Percentiles rank a stretch among this genome's conserved stretches.
These are phyloP conservation scores for Tetramorium parvispinum DNA, from an alignment of 1,140 invertebrate genomes.

Conservation along the genomic window DNA sequence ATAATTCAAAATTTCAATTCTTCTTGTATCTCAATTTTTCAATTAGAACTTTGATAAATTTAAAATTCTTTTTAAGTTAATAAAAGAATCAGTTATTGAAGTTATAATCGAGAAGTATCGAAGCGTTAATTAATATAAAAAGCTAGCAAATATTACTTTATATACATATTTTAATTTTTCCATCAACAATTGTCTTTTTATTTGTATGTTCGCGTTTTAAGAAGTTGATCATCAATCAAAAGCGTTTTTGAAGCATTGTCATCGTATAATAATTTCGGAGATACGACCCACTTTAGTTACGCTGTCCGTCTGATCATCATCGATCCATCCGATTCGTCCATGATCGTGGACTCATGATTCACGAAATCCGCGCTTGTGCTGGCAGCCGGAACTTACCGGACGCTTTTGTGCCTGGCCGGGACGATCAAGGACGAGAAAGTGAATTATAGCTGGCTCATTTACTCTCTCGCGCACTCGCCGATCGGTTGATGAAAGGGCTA, in stretches of 20 bases:
- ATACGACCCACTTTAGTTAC: constrained; percentile 64
- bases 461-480: constrained; percentile 29
- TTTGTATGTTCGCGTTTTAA: background rate
- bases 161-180: background rate
- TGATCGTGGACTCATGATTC: constrained; percentile 37
- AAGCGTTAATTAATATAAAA: background rate
- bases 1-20: background rate
- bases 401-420: constrained; percentile 68
- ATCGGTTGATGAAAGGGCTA: constrained; percentile 62
- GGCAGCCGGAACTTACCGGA: constrained; percentile 72
- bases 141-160: background rate
- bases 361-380: constrained; percentile 65
- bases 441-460: constrained; percentile 66
- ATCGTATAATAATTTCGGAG: constrained; percentile 42
- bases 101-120: background rate
- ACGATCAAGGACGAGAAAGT: constrained; percentile 75
- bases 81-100: background rate
- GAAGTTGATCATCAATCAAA: background rate
- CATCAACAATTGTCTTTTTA: background rate
- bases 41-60: no score
- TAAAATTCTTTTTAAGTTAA: background rate
- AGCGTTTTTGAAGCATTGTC: constrained; percentile 25
- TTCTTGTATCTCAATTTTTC: background rate
- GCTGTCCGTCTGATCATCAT: constrained; percentile 6
- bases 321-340: constrained; percentile 17